Evolutionary conservation across 2,113 vertebrate genomes (phyloP).

Genomic region (Siniperca knerii): DNA sequence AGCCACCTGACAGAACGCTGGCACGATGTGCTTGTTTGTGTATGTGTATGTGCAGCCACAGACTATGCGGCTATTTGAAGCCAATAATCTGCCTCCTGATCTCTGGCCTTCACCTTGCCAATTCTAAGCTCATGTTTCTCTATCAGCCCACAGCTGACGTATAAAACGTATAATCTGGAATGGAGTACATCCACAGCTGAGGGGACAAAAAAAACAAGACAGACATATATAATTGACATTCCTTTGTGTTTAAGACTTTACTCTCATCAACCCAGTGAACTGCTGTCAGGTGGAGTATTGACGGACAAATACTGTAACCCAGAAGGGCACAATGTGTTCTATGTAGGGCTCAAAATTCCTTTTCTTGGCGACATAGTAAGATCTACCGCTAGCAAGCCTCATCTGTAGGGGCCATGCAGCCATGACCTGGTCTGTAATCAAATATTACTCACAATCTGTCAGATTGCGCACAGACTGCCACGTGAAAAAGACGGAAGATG

Average conservation of each 20-base stretch:
- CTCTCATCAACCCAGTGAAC: neutral
- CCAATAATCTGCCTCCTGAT: conserved; percentile 75
- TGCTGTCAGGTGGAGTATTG: neutral
- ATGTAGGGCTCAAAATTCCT: conserved; percentile 14
- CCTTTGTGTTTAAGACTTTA: conserved; percentile 10
- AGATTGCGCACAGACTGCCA: conserved; percentile 7
- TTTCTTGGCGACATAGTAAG: neutral
- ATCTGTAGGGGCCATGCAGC: conserved; percentile 9
- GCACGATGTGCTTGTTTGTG: conserved; percentile 5
- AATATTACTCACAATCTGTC: conserved; percentile 29
- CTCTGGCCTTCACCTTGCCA: conserved; percentile 51
- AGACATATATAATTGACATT: conserved; percentile 1
- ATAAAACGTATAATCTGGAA: conserved; percentile 52
- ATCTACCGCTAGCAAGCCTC: neutral
- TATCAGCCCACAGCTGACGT: conserved; percentile 38
- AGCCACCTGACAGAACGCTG: conserved; percentile 64
- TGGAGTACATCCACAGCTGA: neutral
- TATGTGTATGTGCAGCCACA: neutral
- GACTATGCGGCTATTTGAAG: conserved; percentile 62
- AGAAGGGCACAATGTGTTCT: neutral
- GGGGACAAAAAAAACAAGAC: neutral
- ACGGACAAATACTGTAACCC: conserved; percentile 8
- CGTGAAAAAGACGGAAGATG: conserved; percentile 5
- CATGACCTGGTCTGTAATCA: conserved; percentile 42
- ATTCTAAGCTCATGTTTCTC: conserved; percentile 56